phyloP scores from a whole-genome alignment of 2,797 vertebrate species.

The Picus viridis region DNA sequence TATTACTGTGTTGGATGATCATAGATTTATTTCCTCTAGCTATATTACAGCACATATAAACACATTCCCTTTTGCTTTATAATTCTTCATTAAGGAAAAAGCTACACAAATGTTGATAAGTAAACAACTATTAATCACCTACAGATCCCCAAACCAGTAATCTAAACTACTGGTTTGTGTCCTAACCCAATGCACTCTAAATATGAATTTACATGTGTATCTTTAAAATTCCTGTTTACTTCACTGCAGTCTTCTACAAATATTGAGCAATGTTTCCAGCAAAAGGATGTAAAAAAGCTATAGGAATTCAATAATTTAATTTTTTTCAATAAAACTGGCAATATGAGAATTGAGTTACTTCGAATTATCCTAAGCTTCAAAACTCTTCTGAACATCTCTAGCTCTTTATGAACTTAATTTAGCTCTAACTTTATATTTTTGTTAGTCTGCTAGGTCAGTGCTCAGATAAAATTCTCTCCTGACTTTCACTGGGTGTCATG shows the following conservation, averaged over 20 bases:
- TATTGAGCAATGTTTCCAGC: neutral
- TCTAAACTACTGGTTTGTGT: neutral
- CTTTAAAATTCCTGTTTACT: neutral
- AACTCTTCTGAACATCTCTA: neutral
- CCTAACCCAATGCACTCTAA: neutral
- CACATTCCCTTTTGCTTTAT: neutral
- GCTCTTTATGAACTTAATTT: neutral
- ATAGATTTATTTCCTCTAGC: neutral
- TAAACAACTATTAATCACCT: neutral
- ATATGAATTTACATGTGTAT: neutral
- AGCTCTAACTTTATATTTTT: neutral
- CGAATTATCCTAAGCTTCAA: neutral
- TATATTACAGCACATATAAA: accelerated
- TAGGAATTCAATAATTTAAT: neutral
- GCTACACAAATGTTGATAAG: neutral
- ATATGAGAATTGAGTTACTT: neutral
- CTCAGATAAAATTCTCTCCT: neutral
- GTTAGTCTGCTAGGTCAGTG: neutral
- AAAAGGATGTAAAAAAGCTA: neutral
- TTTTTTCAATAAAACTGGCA: neutral
- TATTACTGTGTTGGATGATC: neutral
- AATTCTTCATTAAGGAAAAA: neutral
- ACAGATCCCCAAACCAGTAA: neutral
- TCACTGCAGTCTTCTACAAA: neutral
- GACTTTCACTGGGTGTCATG: neutral